Percentiles rank a stretch among this genome's conserved stretches.
phyloP scores from a whole-genome alignment of 2,113 vertebrate genomes.

The Nerophis ophidion region DNA sequence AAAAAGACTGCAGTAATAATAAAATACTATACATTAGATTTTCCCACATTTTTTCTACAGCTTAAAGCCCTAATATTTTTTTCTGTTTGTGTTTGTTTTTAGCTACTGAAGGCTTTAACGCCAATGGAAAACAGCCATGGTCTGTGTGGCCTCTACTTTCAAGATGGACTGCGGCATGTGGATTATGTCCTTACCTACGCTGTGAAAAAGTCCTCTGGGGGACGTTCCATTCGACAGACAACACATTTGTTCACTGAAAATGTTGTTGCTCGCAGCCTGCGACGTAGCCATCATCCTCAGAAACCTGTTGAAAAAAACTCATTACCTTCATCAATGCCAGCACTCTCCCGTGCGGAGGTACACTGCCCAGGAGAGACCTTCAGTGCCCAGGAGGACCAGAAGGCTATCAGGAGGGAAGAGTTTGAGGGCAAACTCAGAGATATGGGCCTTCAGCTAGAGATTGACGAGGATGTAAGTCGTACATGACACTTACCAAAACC shows the following conservation, averaged over 20 bases:
- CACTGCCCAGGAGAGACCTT: slow-evolving; percentile 45
- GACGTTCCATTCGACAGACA: slow-evolving; percentile 55
- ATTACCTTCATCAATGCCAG: slow-evolving; percentile 32
- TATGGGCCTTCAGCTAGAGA: slow-evolving; percentile 91
- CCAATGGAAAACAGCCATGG: slow-evolving; percentile 79
- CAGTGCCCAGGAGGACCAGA: slow-evolving; percentile 85
- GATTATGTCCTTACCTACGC: slow-evolving; percentile 91
- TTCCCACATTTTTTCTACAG: not conserved
- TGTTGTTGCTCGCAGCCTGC: slow-evolving; percentile 50
- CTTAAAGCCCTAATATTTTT: slow-evolving; percentile 6
- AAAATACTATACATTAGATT: too few relatives aligned
- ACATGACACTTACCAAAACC: too few relatives aligned
- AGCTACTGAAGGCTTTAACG: slow-evolving; percentile 84
- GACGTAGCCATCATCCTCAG: slow-evolving; percentile 22
- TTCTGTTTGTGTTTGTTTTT: slow-evolving; percentile 17
- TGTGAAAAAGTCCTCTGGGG: slow-evolving; percentile 76
- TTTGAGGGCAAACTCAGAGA: slow-evolving; percentile 86
- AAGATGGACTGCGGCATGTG: slow-evolving; percentile 87
- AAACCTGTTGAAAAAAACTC: not conserved
- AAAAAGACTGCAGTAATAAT: too few relatives aligned
- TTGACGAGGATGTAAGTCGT: slow-evolving; percentile 81
- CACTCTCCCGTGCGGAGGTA: slow-evolving; percentile 24
- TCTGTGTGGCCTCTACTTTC: slow-evolving; percentile 87
- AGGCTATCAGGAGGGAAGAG: slow-evolving; percentile 81
- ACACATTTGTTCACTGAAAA: slow-evolving; percentile 67